These are phyloP conservation scores for Cuniculus paca DNA, from an alignment of 2,797 vertebrate species.

Conservation along the genomic window DNA sequence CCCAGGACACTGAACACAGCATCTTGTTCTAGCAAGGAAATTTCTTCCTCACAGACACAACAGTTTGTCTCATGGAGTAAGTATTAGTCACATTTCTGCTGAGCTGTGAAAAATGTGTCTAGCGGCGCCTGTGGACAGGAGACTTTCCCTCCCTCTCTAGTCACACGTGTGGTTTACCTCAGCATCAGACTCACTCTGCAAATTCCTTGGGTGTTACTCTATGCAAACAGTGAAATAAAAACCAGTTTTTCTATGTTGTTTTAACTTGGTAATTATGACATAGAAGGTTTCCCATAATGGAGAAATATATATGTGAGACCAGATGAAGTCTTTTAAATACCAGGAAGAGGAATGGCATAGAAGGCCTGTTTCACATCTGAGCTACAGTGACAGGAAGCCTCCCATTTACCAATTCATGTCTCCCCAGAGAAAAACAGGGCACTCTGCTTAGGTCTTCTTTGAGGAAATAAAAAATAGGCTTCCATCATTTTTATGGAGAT, in stretches of 20 bases:
- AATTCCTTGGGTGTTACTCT: conserved; percentile 1
- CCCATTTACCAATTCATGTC: accelerated
- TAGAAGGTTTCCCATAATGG: not conserved
- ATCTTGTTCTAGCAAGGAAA: not conserved
- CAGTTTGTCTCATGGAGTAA: conserved; percentile 31
- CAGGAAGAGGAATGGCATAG: not conserved
- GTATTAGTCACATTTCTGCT: conserved; percentile 34
- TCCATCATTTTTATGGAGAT: not conserved
- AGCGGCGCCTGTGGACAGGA: not conserved
- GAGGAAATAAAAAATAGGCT: not conserved
- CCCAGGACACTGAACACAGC: not conserved
- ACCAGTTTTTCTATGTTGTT: not conserved
- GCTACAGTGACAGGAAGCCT: not conserved
- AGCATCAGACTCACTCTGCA: not conserved
- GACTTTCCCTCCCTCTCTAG: not conserved
- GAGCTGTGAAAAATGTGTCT: conserved; percentile 40
- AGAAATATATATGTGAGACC: not conserved
- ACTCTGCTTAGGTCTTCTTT: not conserved
- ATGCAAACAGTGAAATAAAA: conserved; percentile 5
- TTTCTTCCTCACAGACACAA: conserved; percentile 17
- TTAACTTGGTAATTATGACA: not conserved
- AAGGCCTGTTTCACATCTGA: too few species aligned
- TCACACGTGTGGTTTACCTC: not conserved
- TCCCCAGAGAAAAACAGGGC: not conserved
- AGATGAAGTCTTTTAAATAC: not conserved